These are phyloP conservation scores for Andrena cerasifolii DNA, from an alignment of 1,140 invertebrate genomes.

Conservation along the genomic window DNA sequence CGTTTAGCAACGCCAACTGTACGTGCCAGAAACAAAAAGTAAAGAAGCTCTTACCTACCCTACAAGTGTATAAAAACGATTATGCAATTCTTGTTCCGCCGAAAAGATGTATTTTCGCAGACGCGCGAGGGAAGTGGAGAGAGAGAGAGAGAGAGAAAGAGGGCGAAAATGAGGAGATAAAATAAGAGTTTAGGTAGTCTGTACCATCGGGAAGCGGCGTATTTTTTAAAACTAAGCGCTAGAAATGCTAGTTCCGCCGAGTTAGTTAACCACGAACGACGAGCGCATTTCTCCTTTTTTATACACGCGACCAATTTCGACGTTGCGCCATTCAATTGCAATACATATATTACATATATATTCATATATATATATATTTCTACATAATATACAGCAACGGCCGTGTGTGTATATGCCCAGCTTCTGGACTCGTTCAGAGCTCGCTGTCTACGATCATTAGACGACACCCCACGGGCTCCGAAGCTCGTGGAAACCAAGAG, in stretches of 20 bases:
- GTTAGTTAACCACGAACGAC: slow-evolving; percentile 31
- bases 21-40: slow-evolving; percentile 54
- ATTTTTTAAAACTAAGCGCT: slow-evolving; percentile 62
- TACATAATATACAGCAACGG: slow-evolving; percentile 29
- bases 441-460: background rate
- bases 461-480: background rate
- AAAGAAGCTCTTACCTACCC: slow-evolving; percentile 18
- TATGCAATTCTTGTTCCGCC: slow-evolving; percentile 45
- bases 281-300: slow-evolving; percentile 46
- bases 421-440: slow-evolving; percentile 7
- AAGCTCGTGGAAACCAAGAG: slow-evolving; percentile 34
- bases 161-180: background rate
- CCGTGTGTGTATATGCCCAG: slow-evolving; percentile 7
- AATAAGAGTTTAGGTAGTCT: slow-evolving; percentile 43
- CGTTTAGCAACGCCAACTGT: slow-evolving; percentile 45
- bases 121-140: slow-evolving; percentile 16
- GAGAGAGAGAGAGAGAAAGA: slow-evolving; percentile 33
- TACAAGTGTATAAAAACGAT: slow-evolving; percentile 38
- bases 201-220: slow-evolving; percentile 56
- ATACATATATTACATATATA: slow-evolving; percentile 14
- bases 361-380: slow-evolving; percentile 31
- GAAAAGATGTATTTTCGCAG: slow-evolving; percentile 51
- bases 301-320: slow-evolving; percentile 6
- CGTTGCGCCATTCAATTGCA: slow-evolving; percentile 23
- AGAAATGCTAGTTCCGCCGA: slow-evolving; percentile 57